These are phyloP conservation scores for Plebejus anna DNA, from an alignment of 2,888 invertebrate genomes.

Conservation along the genomic window DNA sequence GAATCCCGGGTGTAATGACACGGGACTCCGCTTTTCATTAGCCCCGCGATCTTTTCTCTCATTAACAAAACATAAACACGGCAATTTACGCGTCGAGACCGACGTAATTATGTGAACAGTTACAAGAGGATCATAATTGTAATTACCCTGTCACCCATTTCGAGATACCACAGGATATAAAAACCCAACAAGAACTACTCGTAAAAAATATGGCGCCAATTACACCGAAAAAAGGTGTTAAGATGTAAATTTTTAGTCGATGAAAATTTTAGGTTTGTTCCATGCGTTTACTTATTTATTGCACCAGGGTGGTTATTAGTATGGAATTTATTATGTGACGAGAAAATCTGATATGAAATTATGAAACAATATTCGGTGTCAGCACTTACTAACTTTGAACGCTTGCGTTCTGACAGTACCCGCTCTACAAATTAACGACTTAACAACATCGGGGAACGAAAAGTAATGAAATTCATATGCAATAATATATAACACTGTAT, in stretches of 20 bases:
- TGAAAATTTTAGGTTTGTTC: constrained; percentile 63
- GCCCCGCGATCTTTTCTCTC: constrained; percentile 59
- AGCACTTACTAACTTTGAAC: neutral
- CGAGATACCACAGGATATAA: constrained; percentile 47
- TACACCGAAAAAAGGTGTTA: constrained; percentile 58
- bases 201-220: constrained; percentile 60
- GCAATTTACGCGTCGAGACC: constrained; percentile 54
- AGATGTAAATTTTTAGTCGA: constrained; percentile 66
- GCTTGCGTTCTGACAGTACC: neutral
- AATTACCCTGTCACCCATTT: constrained; percentile 66
- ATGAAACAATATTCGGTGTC: neutral
- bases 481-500: neutral
- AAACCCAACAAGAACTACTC: constrained; percentile 40
- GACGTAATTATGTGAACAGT: constrained; percentile 69
- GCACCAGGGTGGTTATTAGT: constrained; percentile 73
- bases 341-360: neutral
- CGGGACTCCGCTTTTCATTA: constrained; percentile 43
- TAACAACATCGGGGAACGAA: neutral
- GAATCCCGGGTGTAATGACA: constrained; percentile 37
- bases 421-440: neutral
- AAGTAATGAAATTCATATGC: neutral
- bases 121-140: constrained; percentile 70
- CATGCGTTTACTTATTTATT: constrained; percentile 51
- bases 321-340: constrained; percentile 33
- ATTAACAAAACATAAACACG: constrained; percentile 70